phyloP scores from a whole-genome alignment of 2,888 invertebrate genomes.

The Philaethria dido region DNA sequence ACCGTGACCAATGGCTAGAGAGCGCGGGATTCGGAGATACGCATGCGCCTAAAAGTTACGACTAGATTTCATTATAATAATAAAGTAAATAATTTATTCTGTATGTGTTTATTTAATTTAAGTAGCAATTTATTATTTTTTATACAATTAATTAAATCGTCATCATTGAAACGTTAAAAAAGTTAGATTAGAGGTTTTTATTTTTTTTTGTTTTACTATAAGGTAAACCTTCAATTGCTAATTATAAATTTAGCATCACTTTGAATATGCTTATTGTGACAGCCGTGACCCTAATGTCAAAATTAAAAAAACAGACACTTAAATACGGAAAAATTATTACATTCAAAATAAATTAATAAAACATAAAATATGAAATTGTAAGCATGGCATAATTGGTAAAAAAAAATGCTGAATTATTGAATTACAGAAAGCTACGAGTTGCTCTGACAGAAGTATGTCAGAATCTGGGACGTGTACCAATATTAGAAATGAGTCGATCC shows the following conservation, averaged over 20 bases:
- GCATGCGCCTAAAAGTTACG: conserved; percentile 52
- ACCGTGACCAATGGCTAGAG: conserved; percentile 66
- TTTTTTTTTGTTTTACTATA: no score
- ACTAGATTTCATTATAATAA: conserved; percentile 27
- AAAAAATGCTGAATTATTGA: no score
- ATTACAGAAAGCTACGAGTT: not conserved
- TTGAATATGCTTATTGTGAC: not conserved
- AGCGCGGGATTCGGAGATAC: conserved; percentile 66
- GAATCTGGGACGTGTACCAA: conserved; percentile 26
- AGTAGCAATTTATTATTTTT: not conserved
- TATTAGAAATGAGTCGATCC: conserved; percentile 27
- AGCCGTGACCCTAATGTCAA: not conserved
- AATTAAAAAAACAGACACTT: not conserved
- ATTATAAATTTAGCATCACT: not conserved
- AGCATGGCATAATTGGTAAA: not conserved
- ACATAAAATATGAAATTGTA: not conserved
- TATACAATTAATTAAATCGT: no score
- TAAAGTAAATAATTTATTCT: not conserved
- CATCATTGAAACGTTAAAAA: no score
- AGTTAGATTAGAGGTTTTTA: no score
- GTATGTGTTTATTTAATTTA: conserved; percentile 23
- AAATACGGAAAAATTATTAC: not conserved
- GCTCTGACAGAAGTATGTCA: not conserved
- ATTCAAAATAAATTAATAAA: not conserved
- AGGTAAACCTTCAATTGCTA: no score